A percentile compares a stretch with the other conserved stretches of the same genome.
Evolutionary conservation across 2,113 vertebrate species (phyloP).

Genomic region (Ptilonorhynchus violaceus): DNA sequence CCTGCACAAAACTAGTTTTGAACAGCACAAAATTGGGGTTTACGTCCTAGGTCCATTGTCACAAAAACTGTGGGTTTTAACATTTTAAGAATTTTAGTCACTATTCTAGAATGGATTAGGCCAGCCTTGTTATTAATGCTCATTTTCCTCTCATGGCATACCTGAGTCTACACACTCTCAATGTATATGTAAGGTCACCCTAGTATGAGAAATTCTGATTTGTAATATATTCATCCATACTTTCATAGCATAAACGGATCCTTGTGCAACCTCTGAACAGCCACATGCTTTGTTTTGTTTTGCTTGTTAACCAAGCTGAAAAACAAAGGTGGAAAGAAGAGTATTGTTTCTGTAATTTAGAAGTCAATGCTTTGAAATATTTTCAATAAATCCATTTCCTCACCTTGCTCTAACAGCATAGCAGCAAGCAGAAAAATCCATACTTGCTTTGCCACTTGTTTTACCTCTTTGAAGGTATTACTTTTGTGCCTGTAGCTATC

Average conservation of each 20-base stretch:
- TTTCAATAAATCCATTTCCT: neutral
- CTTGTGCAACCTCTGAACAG: neutral
- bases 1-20: neutral
- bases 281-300: neutral
- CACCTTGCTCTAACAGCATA: neutral
- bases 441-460: neutral
- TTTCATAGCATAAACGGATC: neutral
- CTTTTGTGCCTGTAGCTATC: neutral
- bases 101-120: neutral
- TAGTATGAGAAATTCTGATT: neutral
- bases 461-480: neutral
- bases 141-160: neutral
- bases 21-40: neutral
- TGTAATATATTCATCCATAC: neutral
- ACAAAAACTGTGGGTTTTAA: neutral
- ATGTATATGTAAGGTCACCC: neutral
- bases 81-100: neutral
- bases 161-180: neutral
- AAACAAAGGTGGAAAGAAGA: neutral
- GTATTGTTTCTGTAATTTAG: neutral
- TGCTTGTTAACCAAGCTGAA: neutral
- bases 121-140: neutral
- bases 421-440: neutral
- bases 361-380: neutral
- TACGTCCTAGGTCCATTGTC: neutral